Evolutionary conservation across 2,113 vertebrate species (phyloP).

Genomic region (Lates calcarifer): DNA sequence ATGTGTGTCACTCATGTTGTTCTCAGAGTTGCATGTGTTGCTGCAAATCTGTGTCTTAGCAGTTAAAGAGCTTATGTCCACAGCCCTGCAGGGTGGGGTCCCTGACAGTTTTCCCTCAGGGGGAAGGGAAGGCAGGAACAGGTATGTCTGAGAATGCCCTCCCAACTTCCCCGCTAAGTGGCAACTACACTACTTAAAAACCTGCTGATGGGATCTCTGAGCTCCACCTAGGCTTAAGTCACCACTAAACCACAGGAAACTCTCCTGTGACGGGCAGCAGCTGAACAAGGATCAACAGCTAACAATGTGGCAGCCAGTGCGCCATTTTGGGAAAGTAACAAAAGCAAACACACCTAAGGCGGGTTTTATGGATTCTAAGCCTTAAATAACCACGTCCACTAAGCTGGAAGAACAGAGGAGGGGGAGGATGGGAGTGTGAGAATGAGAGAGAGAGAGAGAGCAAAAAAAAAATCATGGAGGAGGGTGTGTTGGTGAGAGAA

Average conservation of each 20-base stretch:
- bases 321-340: conserved; percentile 74
- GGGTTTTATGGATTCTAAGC: conserved; percentile 75
- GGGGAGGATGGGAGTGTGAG: conserved; percentile 29
- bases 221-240: conserved; percentile 59
- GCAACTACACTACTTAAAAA: conserved; percentile 57
- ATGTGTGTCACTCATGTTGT: not conserved
- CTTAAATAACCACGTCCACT: conserved; percentile 77
- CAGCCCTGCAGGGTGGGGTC: conserved; percentile 42
- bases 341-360: conserved; percentile 80
- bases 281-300: conserved; percentile 64
- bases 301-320: conserved; percentile 63
- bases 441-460: conserved; percentile 22
- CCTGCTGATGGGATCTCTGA: conserved; percentile 32
- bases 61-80: conserved; percentile 31
- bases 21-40: not conserved
- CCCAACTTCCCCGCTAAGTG: conserved; percentile 54
- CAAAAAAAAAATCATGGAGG: conserved; percentile 45
- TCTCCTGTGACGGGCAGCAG: conserved; percentile 56
- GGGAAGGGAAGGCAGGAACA: not conserved
- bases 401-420: conserved; percentile 64
- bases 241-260: conserved; percentile 52
- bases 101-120: conserved; percentile 12
- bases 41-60: not conserved
- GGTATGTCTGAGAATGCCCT: conserved; percentile 57
- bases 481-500: conserved; percentile 56